phyloP scores from a whole-genome alignment of 2,797 vertebrate species.

The Lacerta bilineata region DNA sequence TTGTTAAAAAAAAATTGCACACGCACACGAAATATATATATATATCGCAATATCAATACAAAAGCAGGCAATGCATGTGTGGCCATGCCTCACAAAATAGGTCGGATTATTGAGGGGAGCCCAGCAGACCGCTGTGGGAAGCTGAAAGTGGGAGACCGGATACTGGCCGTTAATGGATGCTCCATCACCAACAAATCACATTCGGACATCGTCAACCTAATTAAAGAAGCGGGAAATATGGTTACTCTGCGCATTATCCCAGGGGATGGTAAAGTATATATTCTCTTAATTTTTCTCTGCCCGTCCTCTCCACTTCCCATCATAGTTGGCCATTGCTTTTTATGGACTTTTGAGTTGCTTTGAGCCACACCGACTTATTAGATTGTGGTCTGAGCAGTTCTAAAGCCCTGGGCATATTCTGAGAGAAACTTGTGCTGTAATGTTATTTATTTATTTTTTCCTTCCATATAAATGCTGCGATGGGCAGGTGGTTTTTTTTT shows the following conservation, averaged over 20 bases:
- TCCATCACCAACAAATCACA: conserved; percentile 99
- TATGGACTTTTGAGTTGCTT: not conserved
- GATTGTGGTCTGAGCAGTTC: not conserved
- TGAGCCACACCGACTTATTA: conserved; percentile 5
- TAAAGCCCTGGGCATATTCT: not conserved
- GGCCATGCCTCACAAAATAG: conserved; percentile 99
- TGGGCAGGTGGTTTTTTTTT: too few species aligned
- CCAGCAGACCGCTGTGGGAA: conserved; percentile 99
- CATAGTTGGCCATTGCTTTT: not conserved
- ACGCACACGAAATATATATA: conserved; percentile 62
- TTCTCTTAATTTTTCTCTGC: conserved; percentile 59
- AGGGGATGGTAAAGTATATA: conserved; percentile 92
- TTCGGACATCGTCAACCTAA: conserved; percentile 99
- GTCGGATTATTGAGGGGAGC: conserved; percentile 99
- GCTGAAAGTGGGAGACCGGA: conserved; percentile 98
- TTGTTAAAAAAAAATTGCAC: conserved; percentile 54
- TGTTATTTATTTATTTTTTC: not conserved
- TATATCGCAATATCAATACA: conserved; percentile 80
- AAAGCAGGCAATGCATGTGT: conserved; percentile 99
- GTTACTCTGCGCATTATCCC: conserved; percentile 99
- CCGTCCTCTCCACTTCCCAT: not conserved
- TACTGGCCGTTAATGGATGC: conserved; percentile 96
- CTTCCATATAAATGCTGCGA: not conserved
- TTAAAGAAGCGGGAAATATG: conserved; percentile 99
- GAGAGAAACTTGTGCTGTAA: conserved; percentile 5